Percentiles rank a stretch among this genome's conserved stretches.
phyloP scores from a whole-genome alignment of 2,113 vertebrate genomes.

The Mirza zaza region DNA sequence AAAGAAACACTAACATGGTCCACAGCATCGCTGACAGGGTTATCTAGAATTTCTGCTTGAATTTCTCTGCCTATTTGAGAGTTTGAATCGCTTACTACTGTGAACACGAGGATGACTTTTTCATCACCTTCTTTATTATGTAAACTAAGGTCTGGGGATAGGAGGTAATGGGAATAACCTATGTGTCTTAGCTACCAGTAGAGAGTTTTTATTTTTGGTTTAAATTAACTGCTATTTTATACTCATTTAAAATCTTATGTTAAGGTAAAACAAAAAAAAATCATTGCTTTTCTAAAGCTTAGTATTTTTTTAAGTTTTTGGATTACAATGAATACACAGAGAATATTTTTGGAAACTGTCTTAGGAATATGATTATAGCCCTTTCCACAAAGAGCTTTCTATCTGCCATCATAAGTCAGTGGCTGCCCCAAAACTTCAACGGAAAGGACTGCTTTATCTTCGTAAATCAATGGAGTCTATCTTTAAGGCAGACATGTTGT shows the following conservation, averaged over 20 bases:
- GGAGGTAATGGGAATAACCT: not conserved
- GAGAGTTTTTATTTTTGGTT: not conserved
- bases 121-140: not conserved
- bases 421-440: not conserved
- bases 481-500: not conserved
- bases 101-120: not conserved
- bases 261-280: not conserved
- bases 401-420: not conserved
- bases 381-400: not conserved
- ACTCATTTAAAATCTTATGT: not conserved
- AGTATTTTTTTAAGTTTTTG: not conserved
- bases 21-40: not conserved
- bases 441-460: not conserved
- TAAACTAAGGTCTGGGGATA: not conserved
- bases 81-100: not conserved
- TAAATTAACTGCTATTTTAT: not conserved
- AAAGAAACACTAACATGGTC: not conserved
- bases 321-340: not conserved
- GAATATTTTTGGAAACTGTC: not conserved
- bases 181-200: not conserved
- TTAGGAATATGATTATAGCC: not conserved
- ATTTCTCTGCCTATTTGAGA: not conserved
- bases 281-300: not conserved
- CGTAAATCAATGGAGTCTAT: not conserved
- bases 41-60: not conserved